Conservation (phyloP, 2,113 vertebrate genomes). For the Dolichotis patagonum region DNA sequence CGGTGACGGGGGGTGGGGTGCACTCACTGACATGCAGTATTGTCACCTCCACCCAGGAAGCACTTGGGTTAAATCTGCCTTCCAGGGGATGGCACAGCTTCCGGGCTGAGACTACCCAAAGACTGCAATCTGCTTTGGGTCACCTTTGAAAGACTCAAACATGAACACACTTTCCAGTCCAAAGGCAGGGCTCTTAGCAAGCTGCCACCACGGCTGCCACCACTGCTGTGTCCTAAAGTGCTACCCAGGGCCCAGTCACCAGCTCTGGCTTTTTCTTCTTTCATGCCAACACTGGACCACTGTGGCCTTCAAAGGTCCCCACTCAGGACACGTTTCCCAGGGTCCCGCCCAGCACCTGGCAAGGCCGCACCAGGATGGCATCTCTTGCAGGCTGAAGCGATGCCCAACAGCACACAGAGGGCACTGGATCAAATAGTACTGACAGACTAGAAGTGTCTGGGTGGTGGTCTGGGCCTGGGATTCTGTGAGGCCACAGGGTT, state of each 20-base stretch:
- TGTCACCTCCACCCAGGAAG: background rate
- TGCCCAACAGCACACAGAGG: conserved; percentile 48
- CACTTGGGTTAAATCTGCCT: background rate
- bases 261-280: background rate
- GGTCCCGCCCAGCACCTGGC: background rate
- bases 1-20: background rate
- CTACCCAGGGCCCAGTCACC: background rate
- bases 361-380: background rate
- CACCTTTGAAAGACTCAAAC: background rate
- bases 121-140: background rate
- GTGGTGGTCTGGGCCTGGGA: conserved; percentile 62
- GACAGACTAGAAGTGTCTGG: conserved; percentile 43
- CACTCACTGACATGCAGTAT: rapidly evolving
- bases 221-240: background rate
- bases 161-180: background rate
- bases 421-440: conserved; percentile 14
- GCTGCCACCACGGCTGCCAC: background rate
- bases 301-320: background rate
- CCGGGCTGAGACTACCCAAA: background rate
- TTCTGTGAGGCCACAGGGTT: conserved; percentile 62
- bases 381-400: background rate
- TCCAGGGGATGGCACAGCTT: background rate
- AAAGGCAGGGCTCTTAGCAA: background rate
- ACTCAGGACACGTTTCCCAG: background rate
- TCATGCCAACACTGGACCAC: background rate